These are phyloP conservation scores for Luscinia megarhynchos DNA, from an alignment of 2,797 vertebrate genomes.

Conservation along the genomic window DNA sequence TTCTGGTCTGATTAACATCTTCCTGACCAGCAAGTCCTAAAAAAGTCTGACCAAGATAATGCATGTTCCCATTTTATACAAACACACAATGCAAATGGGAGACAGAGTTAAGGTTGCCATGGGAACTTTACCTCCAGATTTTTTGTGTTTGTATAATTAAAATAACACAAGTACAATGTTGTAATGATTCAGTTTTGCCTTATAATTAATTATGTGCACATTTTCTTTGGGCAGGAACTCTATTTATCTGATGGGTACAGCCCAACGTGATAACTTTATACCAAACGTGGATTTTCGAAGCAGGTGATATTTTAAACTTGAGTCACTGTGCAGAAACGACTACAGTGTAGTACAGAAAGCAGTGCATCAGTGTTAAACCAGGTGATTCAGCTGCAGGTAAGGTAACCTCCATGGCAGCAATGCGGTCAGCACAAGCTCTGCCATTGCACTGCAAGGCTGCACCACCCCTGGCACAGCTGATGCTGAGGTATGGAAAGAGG, in stretches of 20 bases:
- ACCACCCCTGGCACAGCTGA: neutral
- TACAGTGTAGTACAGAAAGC: neutral
- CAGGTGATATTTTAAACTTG: neutral
- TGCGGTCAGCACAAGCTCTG: neutral
- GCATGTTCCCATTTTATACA: neutral
- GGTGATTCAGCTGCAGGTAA: neutral
- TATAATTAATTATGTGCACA: slow-evolving; percentile 10
- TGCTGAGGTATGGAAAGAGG: neutral
- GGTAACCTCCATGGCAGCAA: neutral
- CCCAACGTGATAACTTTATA: neutral
- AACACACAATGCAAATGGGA: neutral
- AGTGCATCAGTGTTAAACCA: neutral
- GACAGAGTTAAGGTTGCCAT: neutral
- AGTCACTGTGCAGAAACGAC: neutral
- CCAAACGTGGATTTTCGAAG: neutral
- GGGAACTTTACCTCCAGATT: slow-evolving; percentile 10
- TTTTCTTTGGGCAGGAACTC: neutral
- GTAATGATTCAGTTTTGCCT: neutral
- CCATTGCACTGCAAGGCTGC: neutral
- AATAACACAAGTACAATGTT: neutral
- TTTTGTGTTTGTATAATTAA: slow-evolving; percentile 18
- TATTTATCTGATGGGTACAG: neutral
- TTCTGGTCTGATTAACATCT: neutral
- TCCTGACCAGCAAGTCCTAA: neutral
- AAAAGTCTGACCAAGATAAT: neutral